phyloP scores from a whole-genome alignment of 2,888 invertebrate species.

The Amphipyra tragopoginis region DNA sequence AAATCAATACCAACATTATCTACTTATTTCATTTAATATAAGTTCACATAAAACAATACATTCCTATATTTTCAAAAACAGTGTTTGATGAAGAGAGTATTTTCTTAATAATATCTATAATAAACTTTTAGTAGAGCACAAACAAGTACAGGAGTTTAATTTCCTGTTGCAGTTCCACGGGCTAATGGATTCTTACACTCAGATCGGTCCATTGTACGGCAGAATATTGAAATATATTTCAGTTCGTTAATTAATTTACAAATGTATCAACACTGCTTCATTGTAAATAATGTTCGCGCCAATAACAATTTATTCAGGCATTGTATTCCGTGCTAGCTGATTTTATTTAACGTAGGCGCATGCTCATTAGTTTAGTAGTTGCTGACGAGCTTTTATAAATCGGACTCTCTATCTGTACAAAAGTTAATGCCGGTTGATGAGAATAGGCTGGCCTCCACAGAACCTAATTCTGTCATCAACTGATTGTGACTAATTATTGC shows the following conservation, averaged over 20 bases:
- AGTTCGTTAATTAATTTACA: conserved; percentile 20
- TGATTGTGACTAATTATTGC: too few relatives aligned
- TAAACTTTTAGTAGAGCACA: conserved; percentile 23
- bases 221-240: conserved; percentile 28
- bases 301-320: conserved; percentile 7
- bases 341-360: background rate
- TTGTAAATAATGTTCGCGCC: conserved; percentile 4
- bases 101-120: conserved; percentile 1
- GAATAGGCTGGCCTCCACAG: too few relatives aligned
- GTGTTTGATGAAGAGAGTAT: background rate
- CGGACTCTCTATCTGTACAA: too few relatives aligned
- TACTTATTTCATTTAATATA: background rate
- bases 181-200: conserved; percentile 37
- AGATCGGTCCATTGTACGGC: conserved; percentile 17
- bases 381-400: too few relatives aligned
- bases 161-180: conserved; percentile 34
- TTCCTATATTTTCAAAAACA: conserved; percentile 2
- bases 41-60: background rate
- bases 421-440: too few relatives aligned
- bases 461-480: too few relatives aligned
- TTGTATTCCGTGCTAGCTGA: background rate
- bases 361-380: background rate
- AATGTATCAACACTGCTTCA: conserved; percentile 9
- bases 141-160: conserved; percentile 37
- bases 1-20: too few relatives aligned